These are phyloP conservation scores for Pseudochirops corinnae DNA, from an alignment of 2,797 vertebrate genomes.

Conservation along the genomic window DNA sequence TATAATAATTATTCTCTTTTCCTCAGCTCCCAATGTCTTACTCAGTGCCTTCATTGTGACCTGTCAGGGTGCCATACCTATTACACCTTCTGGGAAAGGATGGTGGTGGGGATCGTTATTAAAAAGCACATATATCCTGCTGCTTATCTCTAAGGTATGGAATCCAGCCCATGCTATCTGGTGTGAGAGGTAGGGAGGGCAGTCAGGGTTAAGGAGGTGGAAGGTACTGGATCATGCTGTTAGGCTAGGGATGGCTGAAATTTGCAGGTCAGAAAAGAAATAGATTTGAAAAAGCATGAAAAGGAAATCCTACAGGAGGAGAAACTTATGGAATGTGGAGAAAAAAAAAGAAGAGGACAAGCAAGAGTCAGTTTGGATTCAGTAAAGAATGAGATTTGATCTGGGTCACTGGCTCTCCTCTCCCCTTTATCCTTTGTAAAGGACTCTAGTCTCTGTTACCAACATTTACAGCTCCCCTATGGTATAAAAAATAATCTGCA, in stretches of 20 bases:
- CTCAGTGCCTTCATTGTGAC: neutral
- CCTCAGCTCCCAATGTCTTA: neutral
- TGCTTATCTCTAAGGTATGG: neutral
- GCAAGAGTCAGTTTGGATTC: neutral
- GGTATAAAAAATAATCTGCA: neutral
- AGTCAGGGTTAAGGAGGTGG: neutral
- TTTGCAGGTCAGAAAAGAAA: neutral
- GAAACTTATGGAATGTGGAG: neutral
- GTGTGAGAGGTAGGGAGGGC: neutral
- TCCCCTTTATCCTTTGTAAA: neutral
- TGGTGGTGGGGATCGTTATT: neutral
- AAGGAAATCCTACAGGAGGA: neutral
- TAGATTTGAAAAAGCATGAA: neutral
- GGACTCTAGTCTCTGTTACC: neutral
- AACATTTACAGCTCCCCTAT: neutral
- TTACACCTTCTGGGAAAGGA: neutral
- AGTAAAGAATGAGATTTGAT: neutral
- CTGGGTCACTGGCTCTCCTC: neutral
- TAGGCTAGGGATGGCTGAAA: neutral
- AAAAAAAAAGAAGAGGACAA: neutral
- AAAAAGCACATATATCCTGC: neutral
- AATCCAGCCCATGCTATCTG: neutral
- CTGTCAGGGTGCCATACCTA: neutral
- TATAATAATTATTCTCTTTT: neutral
- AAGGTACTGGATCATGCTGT: neutral